A percentile compares a stretch with the other conserved stretches of the same genome.
Evolutionary conservation across 2,113 vertebrate species (phyloP).

Genomic region (Clupea harengus): DNA sequence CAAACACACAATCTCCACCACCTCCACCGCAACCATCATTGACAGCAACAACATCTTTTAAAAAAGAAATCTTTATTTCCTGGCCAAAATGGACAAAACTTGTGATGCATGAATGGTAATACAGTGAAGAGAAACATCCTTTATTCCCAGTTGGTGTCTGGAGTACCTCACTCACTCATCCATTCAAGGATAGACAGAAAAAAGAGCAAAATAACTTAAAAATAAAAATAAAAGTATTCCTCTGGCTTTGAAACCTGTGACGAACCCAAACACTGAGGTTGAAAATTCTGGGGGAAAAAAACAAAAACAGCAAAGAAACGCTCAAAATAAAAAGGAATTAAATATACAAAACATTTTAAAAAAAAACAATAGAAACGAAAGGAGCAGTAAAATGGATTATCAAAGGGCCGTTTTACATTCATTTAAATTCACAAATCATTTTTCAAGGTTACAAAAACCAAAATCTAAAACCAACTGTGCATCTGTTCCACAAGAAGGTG

Average conservation of each 20-base stretch:
- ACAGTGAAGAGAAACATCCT: slow-evolving; percentile 28
- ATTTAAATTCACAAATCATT: slow-evolving; percentile 4
- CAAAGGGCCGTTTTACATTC: background rate
- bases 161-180: slow-evolving; percentile 17
- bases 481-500: background rate
- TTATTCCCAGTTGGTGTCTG: slow-evolving; percentile 45
- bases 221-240: slow-evolving; percentile 12
- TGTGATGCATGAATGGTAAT: slow-evolving; percentile 24
- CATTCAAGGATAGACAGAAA: slow-evolving; percentile 19
- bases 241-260: slow-evolving; percentile 5
- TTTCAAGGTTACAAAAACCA: background rate
- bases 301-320: background rate
- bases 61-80: slow-evolving; percentile 28
- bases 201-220: slow-evolving; percentile 24
- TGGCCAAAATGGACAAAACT: slow-evolving; percentile 10
- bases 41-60: background rate
- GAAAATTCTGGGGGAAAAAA: background rate
- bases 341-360: slow-evolving; percentile 23
- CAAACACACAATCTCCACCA: background rate
- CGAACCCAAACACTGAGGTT: slow-evolving; percentile 20
- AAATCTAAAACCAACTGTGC: background rate
- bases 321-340: background rate
- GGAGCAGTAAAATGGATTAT: background rate
- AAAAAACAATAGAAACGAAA: slow-evolving; percentile 13
- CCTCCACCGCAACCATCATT: background rate